Base-by-base conservation (phyloP, 2,113 vertebrate species). In the Setophaga coronata region DNA sequence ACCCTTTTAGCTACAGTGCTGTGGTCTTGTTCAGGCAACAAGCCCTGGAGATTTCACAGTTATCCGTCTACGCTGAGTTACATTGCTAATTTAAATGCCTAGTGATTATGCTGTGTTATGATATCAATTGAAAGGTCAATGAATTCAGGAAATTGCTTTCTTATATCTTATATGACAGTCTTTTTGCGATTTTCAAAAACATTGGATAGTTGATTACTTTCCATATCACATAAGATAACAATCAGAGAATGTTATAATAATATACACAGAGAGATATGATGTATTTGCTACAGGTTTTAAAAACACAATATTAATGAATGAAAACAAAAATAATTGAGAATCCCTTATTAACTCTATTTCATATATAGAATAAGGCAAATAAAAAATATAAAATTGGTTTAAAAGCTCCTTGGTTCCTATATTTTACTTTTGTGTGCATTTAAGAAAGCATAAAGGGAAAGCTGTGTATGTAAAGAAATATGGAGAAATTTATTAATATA, bases 51-150 rank as follows among this genome's bases (percentile, higher is more conserved):
- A 95, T 97, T 96, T 84, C 93, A 87, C 67, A 88, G 73, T 76
- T 83, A 79, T 69, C 80, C 19, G 1, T 97, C 72, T 84, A 76
- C 60, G 51, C 89, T 94, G 95, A 97, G 90, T 94, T 97, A 96
- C 95, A 71, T 76, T 94, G 95, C 95, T 98, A 98, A 97, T 98
- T 98, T 97, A 95, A 97, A 98, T 97, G 87, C 82, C 80, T 97
- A 91, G 94, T 96, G 97, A 97, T 98, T 98, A 96, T 95, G 64
- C 62, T 77, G 54, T 97, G 95, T 96, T 98, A 96, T 96, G 87
- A 95, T 97, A 97, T 91, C 96, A 97, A 83, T 94, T 95, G 95
- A 98, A 98, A 98, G 97, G 98, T 98, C 97, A 98, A 98, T 96
- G 97, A 96, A 98, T 98, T 97, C 98, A 98, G 97, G 82, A 97